Evolutionary conservation across 2,797 vertebrate species (phyloP).

Genomic region (Tauraco hartlaubi): DNA sequence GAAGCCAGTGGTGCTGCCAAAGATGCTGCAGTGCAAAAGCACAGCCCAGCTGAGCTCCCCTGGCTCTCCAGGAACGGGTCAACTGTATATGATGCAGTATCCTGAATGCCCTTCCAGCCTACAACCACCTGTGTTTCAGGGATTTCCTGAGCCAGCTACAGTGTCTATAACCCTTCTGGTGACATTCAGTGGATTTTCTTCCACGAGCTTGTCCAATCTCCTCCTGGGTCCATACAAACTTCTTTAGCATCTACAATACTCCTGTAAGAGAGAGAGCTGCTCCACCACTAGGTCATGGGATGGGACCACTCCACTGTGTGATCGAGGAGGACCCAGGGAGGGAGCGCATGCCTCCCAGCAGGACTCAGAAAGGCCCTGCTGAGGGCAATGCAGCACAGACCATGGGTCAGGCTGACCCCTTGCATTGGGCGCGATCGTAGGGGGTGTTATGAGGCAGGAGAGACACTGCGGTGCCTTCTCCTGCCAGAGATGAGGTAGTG

Average conservation of each 20-base stretch:
- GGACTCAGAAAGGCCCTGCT: not conserved
- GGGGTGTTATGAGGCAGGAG: not conserved
- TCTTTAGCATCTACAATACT: not conserved
- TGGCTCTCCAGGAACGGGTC: not conserved
- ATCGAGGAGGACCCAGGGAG: not conserved
- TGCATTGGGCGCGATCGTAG: accelerated
- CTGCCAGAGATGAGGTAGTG: not conserved
- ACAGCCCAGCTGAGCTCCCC: not conserved
- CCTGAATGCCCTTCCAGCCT: not conserved
- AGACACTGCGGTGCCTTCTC: accelerated
- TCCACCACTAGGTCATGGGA: not conserved
- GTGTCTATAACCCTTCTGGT: not conserved
- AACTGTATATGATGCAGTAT: not conserved
- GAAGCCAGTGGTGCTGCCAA: not conserved
- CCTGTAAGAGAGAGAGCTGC: not conserved
- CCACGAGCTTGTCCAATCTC: not conserved
- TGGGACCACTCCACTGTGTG: accelerated
- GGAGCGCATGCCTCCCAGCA: accelerated
- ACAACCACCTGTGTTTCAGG: not conserved
- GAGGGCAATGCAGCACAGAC: not conserved
- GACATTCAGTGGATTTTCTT: not conserved
- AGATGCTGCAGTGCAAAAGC: not conserved
- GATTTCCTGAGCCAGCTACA: not conserved
- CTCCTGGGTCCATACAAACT: not conserved
- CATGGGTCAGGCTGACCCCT: not conserved